Conservation (phyloP, 2,113 vertebrate species). For the Coturnix japonica region DNA sequence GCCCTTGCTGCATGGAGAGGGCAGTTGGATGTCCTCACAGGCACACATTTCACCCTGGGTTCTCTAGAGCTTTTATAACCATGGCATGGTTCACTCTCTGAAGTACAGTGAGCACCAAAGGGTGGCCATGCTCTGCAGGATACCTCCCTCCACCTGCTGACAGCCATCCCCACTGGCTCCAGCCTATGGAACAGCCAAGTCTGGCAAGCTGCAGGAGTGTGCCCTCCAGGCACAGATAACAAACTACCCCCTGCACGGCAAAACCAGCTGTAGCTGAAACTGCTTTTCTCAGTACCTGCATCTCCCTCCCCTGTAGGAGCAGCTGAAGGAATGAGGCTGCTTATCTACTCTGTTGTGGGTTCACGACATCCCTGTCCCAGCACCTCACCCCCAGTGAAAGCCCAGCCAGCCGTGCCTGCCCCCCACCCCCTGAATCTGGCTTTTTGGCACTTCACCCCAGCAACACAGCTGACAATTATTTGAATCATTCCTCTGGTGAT, state of each 20-base stretch:
- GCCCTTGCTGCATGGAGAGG: background rate
- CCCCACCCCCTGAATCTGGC: background rate
- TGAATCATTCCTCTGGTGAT: background rate
- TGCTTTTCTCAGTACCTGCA: background rate
- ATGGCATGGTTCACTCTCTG: background rate
- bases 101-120: accelerated
- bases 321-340: background rate
- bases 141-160: background rate
- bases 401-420: background rate
- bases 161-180: background rate
- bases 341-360: background rate
- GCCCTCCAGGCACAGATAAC: background rate
- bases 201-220: background rate
- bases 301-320: background rate
- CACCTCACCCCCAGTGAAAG: background rate
- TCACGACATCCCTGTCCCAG: background rate
- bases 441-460: background rate
- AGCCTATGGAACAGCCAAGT: accelerated
- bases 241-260: background rate
- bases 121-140: background rate
- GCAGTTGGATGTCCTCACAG: background rate
- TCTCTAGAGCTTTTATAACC: background rate
- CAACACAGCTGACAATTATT: background rate
- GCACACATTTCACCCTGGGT: accelerated
- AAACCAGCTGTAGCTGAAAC: background rate